Evolutionary conservation across 2,888 invertebrate genomes (phyloP).

Genomic region (Malthinus flaveolus): DNA sequence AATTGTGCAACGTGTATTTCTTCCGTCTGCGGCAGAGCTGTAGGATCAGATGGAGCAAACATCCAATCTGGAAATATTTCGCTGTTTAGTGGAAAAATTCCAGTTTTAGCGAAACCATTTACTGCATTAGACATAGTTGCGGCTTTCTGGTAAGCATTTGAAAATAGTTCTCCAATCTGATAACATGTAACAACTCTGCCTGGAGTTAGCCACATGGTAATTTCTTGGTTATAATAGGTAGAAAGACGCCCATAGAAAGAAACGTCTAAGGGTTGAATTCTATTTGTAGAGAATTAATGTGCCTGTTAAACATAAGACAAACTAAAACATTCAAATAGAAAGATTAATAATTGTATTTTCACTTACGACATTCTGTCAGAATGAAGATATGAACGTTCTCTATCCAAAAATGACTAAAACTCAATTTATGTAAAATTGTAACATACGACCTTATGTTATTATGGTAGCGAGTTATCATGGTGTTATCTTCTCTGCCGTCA

Average conservation of each 20-base stretch:
- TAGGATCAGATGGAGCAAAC: conserved; percentile 18
- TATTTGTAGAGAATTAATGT: conserved; percentile 40
- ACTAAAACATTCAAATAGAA: too few relatives aligned
- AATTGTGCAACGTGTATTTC: not conserved
- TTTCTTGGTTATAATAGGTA: conserved; percentile 16
- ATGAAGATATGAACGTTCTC: too few relatives aligned
- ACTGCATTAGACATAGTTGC: conserved; percentile 10
- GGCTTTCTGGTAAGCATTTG: conserved; percentile 8
- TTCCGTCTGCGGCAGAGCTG: conserved; percentile 1
- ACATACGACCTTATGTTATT: too few relatives aligned
- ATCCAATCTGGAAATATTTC: conserved; percentile 19
- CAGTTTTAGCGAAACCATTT: conserved; percentile 10
- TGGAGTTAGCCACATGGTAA: conserved; percentile 5
- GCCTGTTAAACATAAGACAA: conserved; percentile 47
- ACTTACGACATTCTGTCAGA: too few relatives aligned
- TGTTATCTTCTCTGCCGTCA: too few relatives aligned
- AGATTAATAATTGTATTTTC: too few relatives aligned
- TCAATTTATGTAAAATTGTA: too few relatives aligned
- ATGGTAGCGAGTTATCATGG: too few relatives aligned
- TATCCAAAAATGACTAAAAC: too few relatives aligned
- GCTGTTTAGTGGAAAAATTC: conserved; percentile 13
- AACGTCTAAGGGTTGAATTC: conserved; percentile 45
- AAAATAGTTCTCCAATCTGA: conserved; percentile 10
- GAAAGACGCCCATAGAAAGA: conserved; percentile 19
- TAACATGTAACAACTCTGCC: conserved; percentile 7